Evolutionary conservation across 2,797 vertebrate species (phyloP), one percentile per base, ranked within the genome.

Genomic region (Malacoraja senta): DNA sequence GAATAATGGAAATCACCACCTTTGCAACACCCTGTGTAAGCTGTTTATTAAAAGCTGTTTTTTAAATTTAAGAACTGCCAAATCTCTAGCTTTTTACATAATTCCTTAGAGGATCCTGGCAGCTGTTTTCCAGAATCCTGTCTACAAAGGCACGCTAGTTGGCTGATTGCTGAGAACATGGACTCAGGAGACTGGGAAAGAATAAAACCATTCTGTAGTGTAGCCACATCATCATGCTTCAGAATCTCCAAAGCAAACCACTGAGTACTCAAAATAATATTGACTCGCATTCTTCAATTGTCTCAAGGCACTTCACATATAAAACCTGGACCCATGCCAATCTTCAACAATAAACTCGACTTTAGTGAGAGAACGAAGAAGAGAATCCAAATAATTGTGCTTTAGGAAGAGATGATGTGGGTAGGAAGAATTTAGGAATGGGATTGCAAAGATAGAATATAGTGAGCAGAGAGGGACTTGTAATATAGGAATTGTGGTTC

Each of bases 161-260:
- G 77, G 77, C 32, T 78, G 77, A 78, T 32, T 78, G 77, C 77
- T 78, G 77, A 78, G 77, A 35, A 9, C 77, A 35, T 17, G 12
- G n/a, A 78, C 77, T 78, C 77, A 78, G 77, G 77, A 78, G 77
- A 78, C n/a, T 78, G 32, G 77, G 32, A 35, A 78, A 78, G 77
- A 78, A 78, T 15, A 78, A 78, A 78, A 35, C n/a, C 2, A 78
- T 15, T 35, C 77, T 35, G 13, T 12, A 13, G n/a, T 35, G 77
- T 35, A 78, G 32, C 32, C 77, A 35, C 77, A 78, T 78, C 32
- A 35, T 35, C 13, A 35, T 35, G 8, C n/a, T 78, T 78, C 32
- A 78, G 77, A 15, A 35, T 78, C 32, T 78, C 77, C 77, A 78
- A 32, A 35, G n/a, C 77, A 78, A 78, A 78, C 77, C 32, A 35